Evolutionary conservation across 2,888 invertebrate genomes (phyloP).

Genomic region (Rhogogaster chlorosoma): DNA sequence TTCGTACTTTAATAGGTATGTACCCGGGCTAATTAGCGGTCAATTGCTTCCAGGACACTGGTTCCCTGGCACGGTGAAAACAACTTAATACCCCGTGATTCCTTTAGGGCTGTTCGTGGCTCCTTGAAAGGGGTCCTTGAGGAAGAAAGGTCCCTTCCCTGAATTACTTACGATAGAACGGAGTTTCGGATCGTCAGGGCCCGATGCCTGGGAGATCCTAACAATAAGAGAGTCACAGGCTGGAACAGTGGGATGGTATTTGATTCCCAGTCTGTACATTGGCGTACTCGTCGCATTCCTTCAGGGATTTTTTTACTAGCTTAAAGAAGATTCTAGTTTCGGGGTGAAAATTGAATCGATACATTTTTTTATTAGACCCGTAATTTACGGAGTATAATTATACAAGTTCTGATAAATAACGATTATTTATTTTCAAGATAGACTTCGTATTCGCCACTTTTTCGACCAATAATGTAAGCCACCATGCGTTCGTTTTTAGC

Average conservation of each 20-base stretch:
- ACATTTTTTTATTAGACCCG: not conserved
- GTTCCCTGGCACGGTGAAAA: not conserved
- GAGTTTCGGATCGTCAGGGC: slow-evolving; percentile 26
- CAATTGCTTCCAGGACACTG: slow-evolving; percentile 28
- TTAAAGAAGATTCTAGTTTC: not conserved
- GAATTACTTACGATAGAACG: slow-evolving; percentile 41
- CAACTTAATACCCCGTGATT: slow-evolving; percentile 26
- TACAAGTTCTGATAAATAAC: too few species aligned
- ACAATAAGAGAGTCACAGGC: slow-evolving; percentile 34
- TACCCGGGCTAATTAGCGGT: slow-evolving; percentile 11
- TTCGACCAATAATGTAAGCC: too few species aligned
- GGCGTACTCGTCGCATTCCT: slow-evolving; percentile 13
- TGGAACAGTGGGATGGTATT: slow-evolving; percentile 44
- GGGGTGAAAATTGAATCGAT: not conserved
- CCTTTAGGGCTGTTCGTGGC: not conserved
- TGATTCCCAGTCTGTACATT: slow-evolving; percentile 30
- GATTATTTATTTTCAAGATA: too few species aligned
- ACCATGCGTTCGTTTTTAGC: not conserved
- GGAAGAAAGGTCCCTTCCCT: slow-evolving; percentile 34
- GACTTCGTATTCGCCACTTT: not conserved
- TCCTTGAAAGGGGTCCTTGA: slow-evolving; percentile 30
- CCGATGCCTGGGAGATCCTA: slow-evolving; percentile 8
- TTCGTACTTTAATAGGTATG: slow-evolving; percentile 12
- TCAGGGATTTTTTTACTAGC: not conserved
- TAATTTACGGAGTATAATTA: not conserved